phyloP scores from a whole-genome alignment of 2,113 vertebrate genomes.

The Psettodes erumei region DNA sequence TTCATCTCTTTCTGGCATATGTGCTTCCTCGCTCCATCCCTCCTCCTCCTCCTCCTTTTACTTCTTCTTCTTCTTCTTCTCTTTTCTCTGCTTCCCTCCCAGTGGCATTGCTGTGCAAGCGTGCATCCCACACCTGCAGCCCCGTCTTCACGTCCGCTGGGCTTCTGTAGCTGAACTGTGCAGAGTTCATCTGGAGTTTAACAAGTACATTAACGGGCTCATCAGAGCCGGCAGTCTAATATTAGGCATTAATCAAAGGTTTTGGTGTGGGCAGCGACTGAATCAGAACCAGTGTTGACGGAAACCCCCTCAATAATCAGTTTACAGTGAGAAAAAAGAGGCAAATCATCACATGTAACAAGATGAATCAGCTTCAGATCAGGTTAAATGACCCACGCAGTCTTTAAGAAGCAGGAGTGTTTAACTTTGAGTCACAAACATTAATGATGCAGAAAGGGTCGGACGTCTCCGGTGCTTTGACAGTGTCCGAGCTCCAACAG shows the following conservation, averaged over 20 bases:
- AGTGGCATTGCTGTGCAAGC: not conserved
- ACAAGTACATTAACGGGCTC: not conserved
- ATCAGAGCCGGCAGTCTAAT: constrained; percentile 1
- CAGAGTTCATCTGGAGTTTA: constrained; percentile 34
- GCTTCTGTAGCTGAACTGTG: not conserved
- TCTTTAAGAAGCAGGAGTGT: not conserved
- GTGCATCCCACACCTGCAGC: not conserved
- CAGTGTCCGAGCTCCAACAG: not conserved
- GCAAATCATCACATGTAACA: not conserved
- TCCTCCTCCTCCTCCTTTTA: too few relatives aligned
- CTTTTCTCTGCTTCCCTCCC: not conserved
- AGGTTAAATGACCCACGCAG: not conserved
- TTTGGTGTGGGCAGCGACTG: too few relatives aligned
- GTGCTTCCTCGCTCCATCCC: not conserved
- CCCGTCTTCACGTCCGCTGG: constrained; percentile 6
- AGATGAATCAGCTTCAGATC: not conserved
- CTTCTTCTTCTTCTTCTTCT: not conserved
- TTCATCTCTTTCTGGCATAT: not conserved
- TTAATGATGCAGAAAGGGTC: too few relatives aligned
- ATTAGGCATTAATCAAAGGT: not conserved
- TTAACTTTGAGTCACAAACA: too few relatives aligned
- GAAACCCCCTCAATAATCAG: not conserved
- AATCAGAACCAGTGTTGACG: too few relatives aligned
- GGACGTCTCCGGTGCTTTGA: too few relatives aligned
- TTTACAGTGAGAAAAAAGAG: not conserved